Base-by-base conservation (phyloP, 2,888 invertebrate species). In the Pyralis farinalis region DNA sequence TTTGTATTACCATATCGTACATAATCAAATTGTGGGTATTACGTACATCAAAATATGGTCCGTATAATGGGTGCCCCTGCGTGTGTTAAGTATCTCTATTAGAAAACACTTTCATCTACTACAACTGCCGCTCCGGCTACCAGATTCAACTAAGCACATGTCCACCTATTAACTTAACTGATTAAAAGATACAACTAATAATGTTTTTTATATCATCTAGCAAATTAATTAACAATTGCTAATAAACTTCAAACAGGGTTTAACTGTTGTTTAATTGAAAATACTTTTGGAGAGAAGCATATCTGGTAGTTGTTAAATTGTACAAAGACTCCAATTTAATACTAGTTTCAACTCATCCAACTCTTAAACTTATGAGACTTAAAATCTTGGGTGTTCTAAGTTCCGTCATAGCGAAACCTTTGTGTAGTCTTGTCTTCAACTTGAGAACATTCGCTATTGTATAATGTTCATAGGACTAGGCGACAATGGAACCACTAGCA, bases 301-400 rank as follows among this genome's bases (percentile, higher is more conserved):
- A 62, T 63, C 51, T 53, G 53, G 62, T 60, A 69, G 64, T 71
- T 71, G 70, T 67, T 71, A 77, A 78, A 80, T 80, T 79, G 72
- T 69, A 73, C 78, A 81, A 80, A 81, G 80, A 70, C 68, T 63
- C 60, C 62, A 71, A 75, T 68, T 72, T 75, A 78, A 79, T 70
- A 66, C 66, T 58, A 48, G 54, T 54, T 51, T 55, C 51, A 65
- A 69, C 68, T 72, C 68, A 64, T 56, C 53, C 50, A 44, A 50
- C 63, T 62, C 58, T 63, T 65, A 58, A 70, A 65, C 56, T 70
- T 61, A 56, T 58, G 60, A 60, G 61, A 66, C 62, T 65, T 61
- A 63, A 63, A 55, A 45, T 51, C 56, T 61, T 53, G 48, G n/a
- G 51, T 55, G 53, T 64, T 59, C 12, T 22, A 25, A 25, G 32